Base-by-base conservation (phyloP, 2,888 invertebrate genomes). In the Meteorus colon region DNA sequence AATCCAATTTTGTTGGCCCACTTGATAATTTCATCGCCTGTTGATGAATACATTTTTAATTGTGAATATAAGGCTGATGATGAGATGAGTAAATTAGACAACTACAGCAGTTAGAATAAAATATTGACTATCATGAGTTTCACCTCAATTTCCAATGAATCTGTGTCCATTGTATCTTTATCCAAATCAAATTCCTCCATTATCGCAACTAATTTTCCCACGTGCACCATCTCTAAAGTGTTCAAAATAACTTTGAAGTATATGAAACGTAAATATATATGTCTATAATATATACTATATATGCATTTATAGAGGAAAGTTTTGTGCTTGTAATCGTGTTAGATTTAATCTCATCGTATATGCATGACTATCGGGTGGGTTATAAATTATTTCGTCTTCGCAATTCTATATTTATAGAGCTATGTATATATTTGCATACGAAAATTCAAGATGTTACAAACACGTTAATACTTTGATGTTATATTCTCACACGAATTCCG, bases 111-210 rank as follows among this genome's bases (percentile, higher is more conserved):
- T 8, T 41, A 12, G 41, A 41, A 41, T 41, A 12, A 41, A 41
- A 41, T 41, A 41, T 41, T n/a, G n/a, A 41, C n/a, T 41, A n/a
- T 29, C 67, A 68, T 55, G 55, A 73, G 24, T 31, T 79, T 85
- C 85, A 89, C 89, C 89, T 89, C 89, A 69, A 84, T 83, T 80
- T 88, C 88, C 74, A 89, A 81, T 34, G 89, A 89, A 81, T 89
- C 89, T 67, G 86, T 84, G 68, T 89, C 89, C 81, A 89, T 83
- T 70, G 83, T 84, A 75, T 88, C 87, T 74, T 82, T 82, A 71
- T 84, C 83, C 76, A 81, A 75, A 67, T 86, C 83, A 78, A 81
- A 83, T 78, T 87, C 87, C 77, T 86, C 87, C 88, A 86, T 86
- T 72, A 86, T 85, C 78, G 83, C 84, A 66, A 85, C 81, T 77